These are phyloP conservation scores for Byasa hedistus DNA, from an alignment of 2,888 invertebrate species.

Conservation along the genomic window DNA sequence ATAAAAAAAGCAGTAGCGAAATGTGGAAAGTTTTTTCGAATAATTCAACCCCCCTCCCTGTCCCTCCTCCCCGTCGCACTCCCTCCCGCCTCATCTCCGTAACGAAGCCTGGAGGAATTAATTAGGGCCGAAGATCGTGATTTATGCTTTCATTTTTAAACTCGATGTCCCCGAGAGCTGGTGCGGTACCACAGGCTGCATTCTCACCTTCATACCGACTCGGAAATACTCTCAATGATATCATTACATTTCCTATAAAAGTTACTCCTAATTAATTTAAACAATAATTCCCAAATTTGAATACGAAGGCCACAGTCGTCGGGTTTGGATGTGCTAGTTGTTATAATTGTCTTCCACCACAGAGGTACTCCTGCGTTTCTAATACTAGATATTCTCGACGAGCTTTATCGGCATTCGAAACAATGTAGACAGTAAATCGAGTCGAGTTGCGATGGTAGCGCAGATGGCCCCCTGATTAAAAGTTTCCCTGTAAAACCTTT, in stretches of 20 bases:
- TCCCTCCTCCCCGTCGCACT: no score
- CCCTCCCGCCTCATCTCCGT: conserved; percentile 44
- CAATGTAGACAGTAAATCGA: neutral
- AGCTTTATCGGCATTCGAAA: no score
- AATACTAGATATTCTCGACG: no score
- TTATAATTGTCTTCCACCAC: no score
- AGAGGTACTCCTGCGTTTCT: no score
- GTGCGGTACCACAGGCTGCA: conserved; percentile 37
- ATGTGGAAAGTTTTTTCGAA: conserved; percentile 66
- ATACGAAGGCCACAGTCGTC: no score
- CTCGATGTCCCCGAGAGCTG: conserved; percentile 58
- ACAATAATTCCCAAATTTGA: no score
- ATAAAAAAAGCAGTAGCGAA: conserved; percentile 54
- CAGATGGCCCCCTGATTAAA: conserved; percentile 71
- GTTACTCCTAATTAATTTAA: no score
- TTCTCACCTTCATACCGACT: conserved; percentile 23
- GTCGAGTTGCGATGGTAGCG: conserved; percentile 46
- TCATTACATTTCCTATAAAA: no score
- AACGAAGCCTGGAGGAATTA: conserved; percentile 74
- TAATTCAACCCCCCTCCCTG: conserved; percentile 51
- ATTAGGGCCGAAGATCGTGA: conserved; percentile 79
- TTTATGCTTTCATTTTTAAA: conserved; percentile 79
- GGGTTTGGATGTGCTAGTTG: no score
- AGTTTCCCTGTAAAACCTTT: conserved; percentile 72
- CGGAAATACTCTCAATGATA: neutral